phyloP scores from a whole-genome alignment of 2,888 invertebrate species.

The Himalopsyche tibetana region DNA sequence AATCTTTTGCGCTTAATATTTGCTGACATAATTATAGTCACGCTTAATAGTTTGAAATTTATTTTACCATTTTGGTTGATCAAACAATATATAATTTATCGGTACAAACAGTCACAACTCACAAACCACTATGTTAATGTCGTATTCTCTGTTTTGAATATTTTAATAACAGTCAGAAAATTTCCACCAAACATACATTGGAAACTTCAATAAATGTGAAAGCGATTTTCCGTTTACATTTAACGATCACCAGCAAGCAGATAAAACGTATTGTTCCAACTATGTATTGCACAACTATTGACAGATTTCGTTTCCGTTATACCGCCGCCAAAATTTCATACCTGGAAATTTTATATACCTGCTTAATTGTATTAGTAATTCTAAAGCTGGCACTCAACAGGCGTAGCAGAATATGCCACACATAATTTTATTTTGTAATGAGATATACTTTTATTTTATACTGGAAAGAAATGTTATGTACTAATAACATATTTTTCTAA shows the following conservation, averaged over 20 bases:
- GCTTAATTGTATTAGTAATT: conserved; percentile 18
- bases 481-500: too few species aligned
- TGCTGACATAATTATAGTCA: neutral
- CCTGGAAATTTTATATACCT: conserved; percentile 29
- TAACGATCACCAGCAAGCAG: conserved; percentile 6
- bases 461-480: too few species aligned
- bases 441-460: too few species aligned
- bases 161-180: neutral
- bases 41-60: neutral
- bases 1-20: neutral
- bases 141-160: neutral
- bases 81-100: neutral
- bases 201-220: neutral
- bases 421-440: too few species aligned
- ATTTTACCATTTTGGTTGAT: neutral
- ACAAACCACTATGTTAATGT: neutral
- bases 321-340: conserved; percentile 38
- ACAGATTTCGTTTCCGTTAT: conserved; percentile 46
- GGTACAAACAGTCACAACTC: conserved; percentile 7
- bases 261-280: conserved; percentile 10
- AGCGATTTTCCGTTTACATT: conserved; percentile 3
- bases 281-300: conserved; percentile 44
- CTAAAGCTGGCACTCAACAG: neutral
- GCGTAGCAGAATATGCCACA: too few species aligned
- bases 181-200: neutral